Conservation (phyloP, 2,888 invertebrate genomes). For the Eupelmus urozonus region DNA sequence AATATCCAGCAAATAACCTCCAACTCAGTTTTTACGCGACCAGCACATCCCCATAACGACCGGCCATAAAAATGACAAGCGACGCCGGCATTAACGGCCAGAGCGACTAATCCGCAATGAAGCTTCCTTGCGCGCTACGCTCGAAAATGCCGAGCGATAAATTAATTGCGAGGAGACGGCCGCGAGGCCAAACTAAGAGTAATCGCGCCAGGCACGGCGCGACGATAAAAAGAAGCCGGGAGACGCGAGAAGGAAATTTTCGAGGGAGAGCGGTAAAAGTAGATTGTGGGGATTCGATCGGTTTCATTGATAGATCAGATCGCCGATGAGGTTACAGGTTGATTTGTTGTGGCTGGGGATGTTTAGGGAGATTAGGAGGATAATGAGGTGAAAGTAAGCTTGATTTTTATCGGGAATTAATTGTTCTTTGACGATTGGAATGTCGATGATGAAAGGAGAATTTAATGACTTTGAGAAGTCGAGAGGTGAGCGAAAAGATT, state of each 20-base stretch:
- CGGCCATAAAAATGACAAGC: constrained; percentile 57
- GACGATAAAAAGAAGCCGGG: constrained; percentile 44
- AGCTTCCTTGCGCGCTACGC: constrained; percentile 29
- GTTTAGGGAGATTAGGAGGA: too few relatives aligned
- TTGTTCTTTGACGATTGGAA: too few relatives aligned
- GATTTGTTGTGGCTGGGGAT: too few relatives aligned
- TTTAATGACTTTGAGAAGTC: too few relatives aligned
- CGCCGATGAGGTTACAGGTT: too few relatives aligned
- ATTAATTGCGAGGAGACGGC: constrained; percentile 53
- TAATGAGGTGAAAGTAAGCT: too few relatives aligned
- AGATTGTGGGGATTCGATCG: constrained; percentile 15
- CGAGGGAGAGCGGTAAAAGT: constrained; percentile 27
- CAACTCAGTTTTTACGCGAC: background rate
- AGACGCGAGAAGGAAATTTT: constrained; percentile 40
- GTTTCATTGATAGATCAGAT: too few relatives aligned
- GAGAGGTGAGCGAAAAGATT: too few relatives aligned
- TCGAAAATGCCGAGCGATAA: constrained; percentile 57
- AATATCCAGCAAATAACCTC: background rate
- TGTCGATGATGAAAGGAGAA: too few relatives aligned
- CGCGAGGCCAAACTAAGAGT: constrained; percentile 46
- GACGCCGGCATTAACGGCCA: constrained; percentile 44
- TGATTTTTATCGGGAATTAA: too few relatives aligned
- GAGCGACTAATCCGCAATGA: constrained; percentile 57
- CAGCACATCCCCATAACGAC: background rate
- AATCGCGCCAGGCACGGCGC: constrained; percentile 38